phyloP scores from a whole-genome alignment of 1,140 invertebrate species.

The Drosophila ohnishii region DNA sequence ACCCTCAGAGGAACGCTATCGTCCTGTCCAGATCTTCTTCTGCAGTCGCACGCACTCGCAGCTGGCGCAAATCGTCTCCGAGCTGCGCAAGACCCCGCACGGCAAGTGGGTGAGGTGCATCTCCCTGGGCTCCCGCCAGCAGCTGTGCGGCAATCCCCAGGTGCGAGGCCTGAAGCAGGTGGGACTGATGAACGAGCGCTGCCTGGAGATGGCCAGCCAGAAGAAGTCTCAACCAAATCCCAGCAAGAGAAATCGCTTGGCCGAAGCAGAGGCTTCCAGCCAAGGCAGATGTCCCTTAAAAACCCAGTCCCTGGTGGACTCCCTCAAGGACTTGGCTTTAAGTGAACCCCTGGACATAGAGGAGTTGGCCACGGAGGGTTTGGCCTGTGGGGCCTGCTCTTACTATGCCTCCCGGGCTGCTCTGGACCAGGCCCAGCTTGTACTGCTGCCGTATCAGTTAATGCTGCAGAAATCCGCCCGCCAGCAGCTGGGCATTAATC shows the following conservation, averaged over 20 bases:
- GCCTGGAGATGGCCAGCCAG: slow-evolving; percentile 88
- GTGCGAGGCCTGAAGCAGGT: slow-evolving; percentile 91
- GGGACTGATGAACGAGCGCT: slow-evolving; percentile 96
- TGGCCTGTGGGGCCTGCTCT: slow-evolving; percentile 91
- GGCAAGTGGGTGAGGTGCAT: slow-evolving; percentile 89
- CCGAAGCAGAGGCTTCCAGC: slow-evolving; percentile 37
- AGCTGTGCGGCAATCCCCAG: slow-evolving; percentile 94
- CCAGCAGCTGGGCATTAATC: slow-evolving; percentile 91
- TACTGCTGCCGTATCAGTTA: slow-evolving; percentile 94
- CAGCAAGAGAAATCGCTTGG: slow-evolving; percentile 85
- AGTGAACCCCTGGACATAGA: slow-evolving; percentile 94
- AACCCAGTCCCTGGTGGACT: slow-evolving; percentile 88
- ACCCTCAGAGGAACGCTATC: slow-evolving; percentile 65
- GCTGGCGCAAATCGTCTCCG: slow-evolving; percentile 95
- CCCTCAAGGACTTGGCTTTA: slow-evolving; percentile 87
- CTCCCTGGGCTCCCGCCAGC: slow-evolving; percentile 95
- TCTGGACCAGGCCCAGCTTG: slow-evolving; percentile 89
- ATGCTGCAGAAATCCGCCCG: slow-evolving; percentile 94
- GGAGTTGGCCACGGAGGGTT: slow-evolving; percentile 89
- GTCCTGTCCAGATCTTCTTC: slow-evolving; percentile 91
- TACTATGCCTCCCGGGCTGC: slow-evolving; percentile 95
- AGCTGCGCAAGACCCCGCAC: slow-evolving; percentile 94
- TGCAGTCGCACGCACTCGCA: slow-evolving; percentile 99
- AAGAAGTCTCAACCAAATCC: slow-evolving; percentile 84
- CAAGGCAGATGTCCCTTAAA: slow-evolving; percentile 86